phyloP scores from a whole-genome alignment of 37 sponge, comb jelly and placozoan genomes.

The Aphrocallistes beatrix region DNA sequence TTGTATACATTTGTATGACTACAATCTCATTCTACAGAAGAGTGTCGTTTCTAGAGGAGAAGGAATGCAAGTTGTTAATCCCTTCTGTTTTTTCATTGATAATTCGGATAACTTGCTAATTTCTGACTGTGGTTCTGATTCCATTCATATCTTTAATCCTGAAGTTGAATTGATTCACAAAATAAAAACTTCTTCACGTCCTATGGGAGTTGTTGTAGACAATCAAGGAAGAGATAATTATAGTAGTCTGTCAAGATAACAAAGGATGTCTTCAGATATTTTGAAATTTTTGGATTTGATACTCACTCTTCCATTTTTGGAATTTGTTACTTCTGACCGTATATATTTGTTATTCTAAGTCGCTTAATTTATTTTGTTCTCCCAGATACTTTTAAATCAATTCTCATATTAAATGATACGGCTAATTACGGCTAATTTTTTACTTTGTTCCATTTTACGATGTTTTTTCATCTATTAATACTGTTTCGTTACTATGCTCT shows the following conservation, averaged over 20 bases:
- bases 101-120: neutral
- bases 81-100: neutral
- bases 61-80: neutral
- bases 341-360: no score
- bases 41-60: neutral
- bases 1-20: neutral
- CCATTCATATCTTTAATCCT: neutral
- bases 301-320: no score
- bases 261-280: no score
- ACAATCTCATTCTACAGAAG: neutral
- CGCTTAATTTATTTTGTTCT: no score
- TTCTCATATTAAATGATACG: no score
- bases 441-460: no score
- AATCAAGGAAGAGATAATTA: neutral
- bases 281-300: no score
- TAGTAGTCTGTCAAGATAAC: neutral
- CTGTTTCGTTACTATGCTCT: no score
- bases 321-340: no score
- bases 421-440: no score
- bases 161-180: neutral
- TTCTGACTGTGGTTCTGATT: neutral
- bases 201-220: neutral
- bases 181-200: neutral
- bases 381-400: no score
- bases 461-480: no score